Conservation (phyloP, 2,797 vertebrate genomes). For the Rhincodon typus region DNA sequence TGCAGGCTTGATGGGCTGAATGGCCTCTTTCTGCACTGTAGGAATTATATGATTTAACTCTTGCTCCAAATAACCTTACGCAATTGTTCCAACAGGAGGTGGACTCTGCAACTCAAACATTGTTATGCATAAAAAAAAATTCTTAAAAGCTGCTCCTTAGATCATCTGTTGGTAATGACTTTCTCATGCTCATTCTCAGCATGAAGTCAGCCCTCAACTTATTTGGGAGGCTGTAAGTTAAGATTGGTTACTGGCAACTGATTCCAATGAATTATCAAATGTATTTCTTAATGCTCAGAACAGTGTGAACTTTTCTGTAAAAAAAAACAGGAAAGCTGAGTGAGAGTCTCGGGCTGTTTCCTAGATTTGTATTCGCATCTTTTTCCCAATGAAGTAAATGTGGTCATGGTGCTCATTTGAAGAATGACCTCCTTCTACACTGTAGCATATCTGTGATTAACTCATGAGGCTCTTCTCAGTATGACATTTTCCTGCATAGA, state of each 20-base stretch:
- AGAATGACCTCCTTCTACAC: too few relatives aligned
- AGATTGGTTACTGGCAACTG: background rate
- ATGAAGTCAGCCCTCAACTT: background rate
- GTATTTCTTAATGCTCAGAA: background rate
- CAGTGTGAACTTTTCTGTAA: background rate
- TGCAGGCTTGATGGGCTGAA: too few relatives aligned
- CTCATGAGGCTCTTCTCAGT: background rate
- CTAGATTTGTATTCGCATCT: too few relatives aligned
- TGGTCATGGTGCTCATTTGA: too few relatives aligned
- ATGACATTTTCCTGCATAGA: background rate
- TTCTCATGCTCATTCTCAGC: background rate
- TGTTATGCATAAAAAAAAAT: background rate
- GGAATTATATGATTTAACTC: background rate
- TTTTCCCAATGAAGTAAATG: too few relatives aligned
- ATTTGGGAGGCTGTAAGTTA: background rate
- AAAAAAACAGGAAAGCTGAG: too few relatives aligned
- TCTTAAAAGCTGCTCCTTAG: background rate
- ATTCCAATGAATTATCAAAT: background rate
- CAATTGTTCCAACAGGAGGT: background rate
- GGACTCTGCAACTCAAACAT: background rate
- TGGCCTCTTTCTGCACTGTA: too few relatives aligned
- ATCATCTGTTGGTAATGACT: background rate
- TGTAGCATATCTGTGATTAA: background rate
- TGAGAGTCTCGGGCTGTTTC: too few relatives aligned
- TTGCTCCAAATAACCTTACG: background rate